A percentile compares a stretch with the other conserved stretches of the same genome.
Conservation (phyloP, 1,140 invertebrate species). For the Venturia canescens region DNA sequence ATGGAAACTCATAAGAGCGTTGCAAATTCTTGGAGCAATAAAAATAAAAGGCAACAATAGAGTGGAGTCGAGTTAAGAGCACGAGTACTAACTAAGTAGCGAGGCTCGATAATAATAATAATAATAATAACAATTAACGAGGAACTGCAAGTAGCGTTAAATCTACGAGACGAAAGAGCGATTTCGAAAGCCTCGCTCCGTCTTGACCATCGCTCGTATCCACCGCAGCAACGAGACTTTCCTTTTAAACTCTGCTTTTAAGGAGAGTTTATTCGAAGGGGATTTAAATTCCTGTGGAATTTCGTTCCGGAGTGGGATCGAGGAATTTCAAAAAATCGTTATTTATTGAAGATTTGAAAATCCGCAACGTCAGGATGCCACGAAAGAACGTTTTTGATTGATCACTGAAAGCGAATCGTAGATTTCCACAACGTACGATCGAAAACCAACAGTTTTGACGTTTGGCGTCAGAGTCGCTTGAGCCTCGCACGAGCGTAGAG, state of each 20-base stretch:
- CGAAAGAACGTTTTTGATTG: too few relatives aligned
- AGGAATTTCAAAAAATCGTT: not conserved
- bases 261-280: not conserved
- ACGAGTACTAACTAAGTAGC: not conserved
- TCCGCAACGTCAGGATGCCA: too few relatives aligned
- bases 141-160: conserved; percentile 17
- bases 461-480: too few relatives aligned
- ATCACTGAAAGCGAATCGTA: too few relatives aligned
- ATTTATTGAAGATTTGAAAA: too few relatives aligned
- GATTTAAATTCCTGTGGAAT: not conserved
- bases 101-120: not conserved
- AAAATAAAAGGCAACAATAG: too few relatives aligned
- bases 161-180: conserved; percentile 35
- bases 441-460: too few relatives aligned
- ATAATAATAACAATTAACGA: conserved; percentile 32
- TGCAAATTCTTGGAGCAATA: too few relatives aligned
- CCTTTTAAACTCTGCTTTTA: conserved; percentile 35
- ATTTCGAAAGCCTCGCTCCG: conserved; percentile 33
- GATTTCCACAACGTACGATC: too few relatives aligned
- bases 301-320: not conserved
- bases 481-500: too few relatives aligned
- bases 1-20: too few relatives aligned
- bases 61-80: too few relatives aligned
- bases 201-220: conserved; percentile 16
- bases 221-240: conserved; percentile 16